phyloP scores from a whole-genome alignment of 2,797 vertebrate species.

The Pitangus sulphuratus region DNA sequence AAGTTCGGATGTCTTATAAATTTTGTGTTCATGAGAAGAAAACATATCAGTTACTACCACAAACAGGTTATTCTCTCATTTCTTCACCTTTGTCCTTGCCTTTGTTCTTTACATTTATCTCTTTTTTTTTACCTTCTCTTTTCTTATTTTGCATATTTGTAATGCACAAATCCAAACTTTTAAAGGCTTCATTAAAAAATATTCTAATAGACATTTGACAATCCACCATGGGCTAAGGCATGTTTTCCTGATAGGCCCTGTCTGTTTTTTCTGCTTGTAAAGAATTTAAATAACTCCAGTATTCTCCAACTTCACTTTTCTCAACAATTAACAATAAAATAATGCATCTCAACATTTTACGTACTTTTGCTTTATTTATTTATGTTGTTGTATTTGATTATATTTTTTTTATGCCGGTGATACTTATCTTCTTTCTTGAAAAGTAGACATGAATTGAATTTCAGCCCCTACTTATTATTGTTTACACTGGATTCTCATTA shows the following conservation, averaged over 20 bases:
- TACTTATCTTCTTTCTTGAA: neutral
- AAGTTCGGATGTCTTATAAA: too few species aligned
- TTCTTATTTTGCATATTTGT: neutral
- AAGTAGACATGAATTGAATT: neutral
- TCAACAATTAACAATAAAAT: neutral
- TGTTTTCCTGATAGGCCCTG: neutral
- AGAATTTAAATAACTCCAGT: neutral
- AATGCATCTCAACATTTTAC: neutral
- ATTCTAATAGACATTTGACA: neutral
- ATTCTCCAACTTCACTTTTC: neutral
- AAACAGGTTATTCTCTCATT: too few species aligned
- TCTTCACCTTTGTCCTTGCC: too few species aligned
- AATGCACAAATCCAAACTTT: neutral
- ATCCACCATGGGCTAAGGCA: fast-evolving
- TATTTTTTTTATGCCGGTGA: neutral
- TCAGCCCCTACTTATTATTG: neutral
- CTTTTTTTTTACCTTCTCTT: neutral
- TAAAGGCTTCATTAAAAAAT: neutral
- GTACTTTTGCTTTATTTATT: neutral
- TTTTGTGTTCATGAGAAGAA: too few species aligned
- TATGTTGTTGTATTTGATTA: neutral
- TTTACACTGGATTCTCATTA: neutral
- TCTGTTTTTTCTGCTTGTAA: neutral
- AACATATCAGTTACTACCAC: too few species aligned
- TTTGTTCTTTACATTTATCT: too few species aligned